These are phyloP conservation scores for Podotricha telesiphe DNA, from an alignment of 2,888 invertebrate species.

Conservation along the genomic window DNA sequence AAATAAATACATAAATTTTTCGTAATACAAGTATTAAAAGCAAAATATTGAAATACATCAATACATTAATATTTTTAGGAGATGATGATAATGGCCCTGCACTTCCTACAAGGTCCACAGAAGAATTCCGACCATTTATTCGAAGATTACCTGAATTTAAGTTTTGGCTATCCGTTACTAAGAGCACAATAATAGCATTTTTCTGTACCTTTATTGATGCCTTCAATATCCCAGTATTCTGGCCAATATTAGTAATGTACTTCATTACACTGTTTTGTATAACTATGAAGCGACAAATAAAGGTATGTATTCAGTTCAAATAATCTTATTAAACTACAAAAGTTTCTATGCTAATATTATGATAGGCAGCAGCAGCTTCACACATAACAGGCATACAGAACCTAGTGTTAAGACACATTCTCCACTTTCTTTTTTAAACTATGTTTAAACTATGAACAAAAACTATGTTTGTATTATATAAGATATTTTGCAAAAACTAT, in stretches of 20 bases:
- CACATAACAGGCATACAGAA: too few relatives aligned
- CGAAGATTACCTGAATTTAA: constrained; percentile 98
- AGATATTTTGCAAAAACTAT: too few relatives aligned
- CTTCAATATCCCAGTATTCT: constrained; percentile 99
- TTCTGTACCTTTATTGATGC: constrained; percentile 98
- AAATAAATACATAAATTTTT: too few relatives aligned
- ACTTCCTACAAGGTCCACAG: constrained; percentile 96
- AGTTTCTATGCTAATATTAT: too few relatives aligned
- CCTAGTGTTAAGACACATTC: too few relatives aligned
- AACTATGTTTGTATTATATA: too few relatives aligned
- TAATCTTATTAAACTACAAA: not conserved
- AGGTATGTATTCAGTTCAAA: constrained; percentile 85
- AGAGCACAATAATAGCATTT: constrained; percentile 95
- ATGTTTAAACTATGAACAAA: too few relatives aligned
- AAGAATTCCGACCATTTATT: constrained; percentile 99
- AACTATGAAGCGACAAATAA: constrained; percentile 99
- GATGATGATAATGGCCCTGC: constrained; percentile 93
- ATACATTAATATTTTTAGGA: constrained; percentile 61
- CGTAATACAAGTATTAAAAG: not conserved
- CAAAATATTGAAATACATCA: constrained; percentile 35
- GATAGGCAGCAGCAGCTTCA: too few relatives aligned
- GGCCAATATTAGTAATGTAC: constrained; percentile 99
- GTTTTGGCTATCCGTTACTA: constrained; percentile 99
- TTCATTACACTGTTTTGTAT: constrained; percentile 99
- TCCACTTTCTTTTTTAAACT: too few relatives aligned